Percentiles rank a stretch among this genome's conserved stretches.
These are phyloP conservation scores for Mus minutoides DNA, from an alignment of 2,797 vertebrate genomes.

Conservation along the genomic window DNA sequence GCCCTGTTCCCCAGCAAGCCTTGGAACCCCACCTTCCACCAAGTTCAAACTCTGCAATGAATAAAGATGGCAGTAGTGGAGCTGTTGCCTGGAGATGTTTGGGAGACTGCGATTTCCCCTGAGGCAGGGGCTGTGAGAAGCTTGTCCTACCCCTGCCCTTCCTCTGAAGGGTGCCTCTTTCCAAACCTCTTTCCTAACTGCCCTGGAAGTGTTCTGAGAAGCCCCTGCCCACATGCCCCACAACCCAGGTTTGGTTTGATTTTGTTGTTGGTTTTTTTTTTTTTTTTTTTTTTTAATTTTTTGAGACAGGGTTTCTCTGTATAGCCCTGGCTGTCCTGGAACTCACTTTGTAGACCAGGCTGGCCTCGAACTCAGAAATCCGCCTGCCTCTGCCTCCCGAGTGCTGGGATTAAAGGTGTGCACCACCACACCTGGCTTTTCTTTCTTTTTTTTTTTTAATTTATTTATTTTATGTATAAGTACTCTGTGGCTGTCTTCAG, in stretches of 20 bases:
- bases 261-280: neutral
- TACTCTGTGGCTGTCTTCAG: no score
- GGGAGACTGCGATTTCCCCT: neutral
- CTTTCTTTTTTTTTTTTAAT: no score
- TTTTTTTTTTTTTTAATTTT: no score
- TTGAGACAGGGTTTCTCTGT: no score
- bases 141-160: neutral
- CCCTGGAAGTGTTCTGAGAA: neutral
- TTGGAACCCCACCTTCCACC: neutral
- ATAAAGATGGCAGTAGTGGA: constrained; percentile 65
- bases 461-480: no score
- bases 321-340: neutral
- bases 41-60: constrained; percentile 41
- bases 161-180: neutral
- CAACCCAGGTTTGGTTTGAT: neutral
- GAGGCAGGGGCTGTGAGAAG: neutral
- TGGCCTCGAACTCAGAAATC: neutral
- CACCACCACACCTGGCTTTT: no score
- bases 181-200: neutral
- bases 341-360: neutral
- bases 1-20: neutral
- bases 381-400: neutral
- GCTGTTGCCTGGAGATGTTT: neutral
- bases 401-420: no score
- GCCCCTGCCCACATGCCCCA: neutral